These are phyloP conservation scores for Oncorhynchus keta DNA, from an alignment of 2,113 vertebrate genomes.

Conservation along the genomic window DNA sequence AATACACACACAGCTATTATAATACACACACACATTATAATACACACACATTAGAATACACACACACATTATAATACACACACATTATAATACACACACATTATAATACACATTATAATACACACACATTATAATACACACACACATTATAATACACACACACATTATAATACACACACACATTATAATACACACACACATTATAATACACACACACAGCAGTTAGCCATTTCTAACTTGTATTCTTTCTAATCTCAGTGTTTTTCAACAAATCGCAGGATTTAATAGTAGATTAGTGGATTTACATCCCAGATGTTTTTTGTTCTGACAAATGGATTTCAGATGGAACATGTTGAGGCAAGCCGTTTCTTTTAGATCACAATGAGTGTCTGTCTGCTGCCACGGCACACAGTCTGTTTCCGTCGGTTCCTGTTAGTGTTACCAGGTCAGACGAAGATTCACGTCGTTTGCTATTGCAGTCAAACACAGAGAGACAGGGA, in stretches of 20 bases:
- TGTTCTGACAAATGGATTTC: slow-evolving; percentile 98
- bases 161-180: background rate
- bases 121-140: slow-evolving; percentile 32
- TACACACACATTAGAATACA: slow-evolving; percentile 30
- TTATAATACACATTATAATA: slow-evolving; percentile 1
- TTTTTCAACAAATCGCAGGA: slow-evolving; percentile 98
- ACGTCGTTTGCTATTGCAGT: slow-evolving; percentile 31
- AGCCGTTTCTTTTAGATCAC: slow-evolving; percentile 79
- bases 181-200: slow-evolving; percentile 3
- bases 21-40: background rate
- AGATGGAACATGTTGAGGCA: slow-evolving; percentile 85
- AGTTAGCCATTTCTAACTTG: slow-evolving; percentile 92
- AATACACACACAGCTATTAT: too few relatives aligned
- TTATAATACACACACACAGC: slow-evolving; percentile 59
- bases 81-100: slow-evolving; percentile 14
- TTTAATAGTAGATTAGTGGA: slow-evolving; percentile 99
- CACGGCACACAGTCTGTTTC: slow-evolving; percentile 21
- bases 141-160: slow-evolving; percentile 11
- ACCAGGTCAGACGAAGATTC: slow-evolving; percentile 76
- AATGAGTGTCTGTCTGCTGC: slow-evolving; percentile 80
- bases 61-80: background rate
- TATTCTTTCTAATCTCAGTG: slow-evolving; percentile 93
- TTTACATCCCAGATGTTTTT: slow-evolving; percentile 99
- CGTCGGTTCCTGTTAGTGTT: slow-evolving; percentile 82
- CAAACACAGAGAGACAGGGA: slow-evolving; percentile 8